Percentiles rank a stretch among this genome's conserved stretches.
Conservation (phyloP, 2,888 invertebrate genomes). For the Digitonthophagus gazella region DNA sequence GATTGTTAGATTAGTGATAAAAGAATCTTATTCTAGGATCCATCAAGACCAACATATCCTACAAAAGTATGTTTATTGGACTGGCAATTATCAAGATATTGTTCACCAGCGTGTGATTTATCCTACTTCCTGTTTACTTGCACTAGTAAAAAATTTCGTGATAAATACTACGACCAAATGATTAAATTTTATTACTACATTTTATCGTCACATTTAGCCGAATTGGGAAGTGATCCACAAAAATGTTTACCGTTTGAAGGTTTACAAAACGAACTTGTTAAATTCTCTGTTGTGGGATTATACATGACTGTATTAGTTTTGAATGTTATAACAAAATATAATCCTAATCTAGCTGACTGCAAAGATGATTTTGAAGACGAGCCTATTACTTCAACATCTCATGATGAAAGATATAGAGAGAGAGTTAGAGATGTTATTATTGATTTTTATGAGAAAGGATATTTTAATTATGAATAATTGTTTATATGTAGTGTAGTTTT, state of each 20-base stretch:
- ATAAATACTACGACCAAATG: conserved; percentile 37
- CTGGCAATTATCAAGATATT: conserved; percentile 36
- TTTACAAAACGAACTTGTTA: conserved; percentile 36
- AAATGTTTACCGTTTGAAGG: conserved; percentile 37
- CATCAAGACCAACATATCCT: conserved; percentile 26
- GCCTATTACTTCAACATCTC: conserved; percentile 11
- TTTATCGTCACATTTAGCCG: conserved; percentile 32
- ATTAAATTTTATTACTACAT: conserved; percentile 40
- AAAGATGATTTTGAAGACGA: conserved; percentile 17
- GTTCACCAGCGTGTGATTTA: conserved; percentile 40
- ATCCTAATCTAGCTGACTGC: conserved; percentile 36
- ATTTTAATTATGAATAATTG: conserved; percentile 14
- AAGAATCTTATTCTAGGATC: conserved; percentile 19
- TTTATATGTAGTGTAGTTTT: background rate
- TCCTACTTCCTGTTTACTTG: conserved; percentile 42
- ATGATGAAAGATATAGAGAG: conserved; percentile 12
- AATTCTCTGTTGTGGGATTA: conserved; percentile 37
- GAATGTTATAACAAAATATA: conserved; percentile 36
- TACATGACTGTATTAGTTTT: conserved; percentile 33
- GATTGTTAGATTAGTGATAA: too few relatives aligned
- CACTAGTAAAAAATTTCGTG: conserved; percentile 38
- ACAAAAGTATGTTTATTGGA: conserved; percentile 37
- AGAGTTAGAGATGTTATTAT: conserved; percentile 17
- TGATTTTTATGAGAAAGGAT: conserved; percentile 17
- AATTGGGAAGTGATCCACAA: conserved; percentile 36